phyloP scores from a whole-genome alignment of 92 coral and sea anemone genomes.

The Epizoanthus stellaris region DNA sequence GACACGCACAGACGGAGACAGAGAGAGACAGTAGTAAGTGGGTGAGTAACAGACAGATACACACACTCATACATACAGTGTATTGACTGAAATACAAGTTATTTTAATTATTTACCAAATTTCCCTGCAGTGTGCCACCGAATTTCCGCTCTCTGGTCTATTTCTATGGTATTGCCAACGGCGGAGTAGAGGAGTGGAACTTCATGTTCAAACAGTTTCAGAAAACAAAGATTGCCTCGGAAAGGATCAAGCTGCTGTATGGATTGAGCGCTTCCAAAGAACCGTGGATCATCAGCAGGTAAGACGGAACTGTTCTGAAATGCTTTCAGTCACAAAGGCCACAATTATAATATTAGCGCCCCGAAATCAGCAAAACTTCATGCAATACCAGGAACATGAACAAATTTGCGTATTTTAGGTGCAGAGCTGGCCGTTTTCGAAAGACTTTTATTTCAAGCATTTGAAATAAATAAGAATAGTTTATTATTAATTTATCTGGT shows the following conservation, averaged over 20 bases:
- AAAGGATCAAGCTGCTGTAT: conserved; percentile 60
- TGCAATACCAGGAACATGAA: not conserved
- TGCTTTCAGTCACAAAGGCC: too few relatives aligned
- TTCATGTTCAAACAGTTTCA: conserved; percentile 68
- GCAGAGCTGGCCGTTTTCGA: not conserved
- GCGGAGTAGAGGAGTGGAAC: conserved; percentile 82
- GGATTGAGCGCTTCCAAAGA: conserved; percentile 78
- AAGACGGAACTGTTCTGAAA: not conserved
- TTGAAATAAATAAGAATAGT: not conserved
- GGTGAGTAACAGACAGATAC: too few relatives aligned
- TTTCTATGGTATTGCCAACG: conserved; percentile 71
- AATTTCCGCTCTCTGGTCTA: conserved; percentile 67
- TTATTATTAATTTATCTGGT: too few relatives aligned
- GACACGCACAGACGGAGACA: too few relatives aligned
- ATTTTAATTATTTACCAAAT: not conserved
- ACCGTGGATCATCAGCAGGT: conserved; percentile 85
- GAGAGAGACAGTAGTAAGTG: too few relatives aligned
- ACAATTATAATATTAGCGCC: not conserved
- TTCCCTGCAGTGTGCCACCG: conserved; percentile 61
- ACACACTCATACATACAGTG: too few relatives aligned
- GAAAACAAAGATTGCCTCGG: conserved; percentile 71
- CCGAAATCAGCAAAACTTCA: not conserved
- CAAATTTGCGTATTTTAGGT: not conserved
- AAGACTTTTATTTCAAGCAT: not conserved
- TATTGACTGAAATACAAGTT: too few relatives aligned